Conservation (phyloP, 2,797 vertebrate genomes). For the Toxotes lorentzi region DNA sequence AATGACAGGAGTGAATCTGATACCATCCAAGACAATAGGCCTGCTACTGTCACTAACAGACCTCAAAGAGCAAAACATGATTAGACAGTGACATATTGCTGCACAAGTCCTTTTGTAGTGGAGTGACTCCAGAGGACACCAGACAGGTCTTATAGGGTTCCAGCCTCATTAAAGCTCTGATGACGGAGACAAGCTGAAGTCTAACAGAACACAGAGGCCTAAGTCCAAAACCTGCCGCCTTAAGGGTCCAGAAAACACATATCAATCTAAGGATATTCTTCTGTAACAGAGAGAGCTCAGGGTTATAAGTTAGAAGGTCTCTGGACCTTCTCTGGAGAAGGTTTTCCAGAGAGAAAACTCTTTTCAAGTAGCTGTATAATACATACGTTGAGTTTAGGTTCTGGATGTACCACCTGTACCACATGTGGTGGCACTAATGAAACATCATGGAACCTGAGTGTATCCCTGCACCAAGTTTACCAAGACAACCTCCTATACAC, state of each 20-base stretch:
- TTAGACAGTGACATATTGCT: slow-evolving; percentile 35
- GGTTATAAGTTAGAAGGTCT: neutral
- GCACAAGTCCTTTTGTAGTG: slow-evolving; percentile 29
- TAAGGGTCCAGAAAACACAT: neutral
- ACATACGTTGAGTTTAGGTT: neutral
- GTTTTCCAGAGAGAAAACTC: no score
- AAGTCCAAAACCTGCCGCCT: slow-evolving; percentile 8
- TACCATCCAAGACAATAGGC: neutral
- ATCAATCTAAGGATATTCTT: neutral
- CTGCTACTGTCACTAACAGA: neutral
- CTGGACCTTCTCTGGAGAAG: no score
- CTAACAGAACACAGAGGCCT: slow-evolving; percentile 13
- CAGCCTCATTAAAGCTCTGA: slow-evolving; percentile 42
- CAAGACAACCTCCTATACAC: neutral
- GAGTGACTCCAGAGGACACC: slow-evolving; percentile 39
- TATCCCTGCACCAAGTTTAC: neutral
- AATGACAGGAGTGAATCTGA: slow-evolving; percentile 23
- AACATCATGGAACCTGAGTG: neutral
- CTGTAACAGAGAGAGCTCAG: neutral
- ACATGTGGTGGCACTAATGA: neutral
- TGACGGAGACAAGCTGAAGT: slow-evolving; percentile 15
- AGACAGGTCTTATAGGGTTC: slow-evolving; percentile 44
- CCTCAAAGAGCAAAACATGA: slow-evolving; percentile 35
- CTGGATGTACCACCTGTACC: neutral
- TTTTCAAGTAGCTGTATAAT: neutral